Conservation (phyloP, 2,888 invertebrate species). For the Merodon equestris region DNA sequence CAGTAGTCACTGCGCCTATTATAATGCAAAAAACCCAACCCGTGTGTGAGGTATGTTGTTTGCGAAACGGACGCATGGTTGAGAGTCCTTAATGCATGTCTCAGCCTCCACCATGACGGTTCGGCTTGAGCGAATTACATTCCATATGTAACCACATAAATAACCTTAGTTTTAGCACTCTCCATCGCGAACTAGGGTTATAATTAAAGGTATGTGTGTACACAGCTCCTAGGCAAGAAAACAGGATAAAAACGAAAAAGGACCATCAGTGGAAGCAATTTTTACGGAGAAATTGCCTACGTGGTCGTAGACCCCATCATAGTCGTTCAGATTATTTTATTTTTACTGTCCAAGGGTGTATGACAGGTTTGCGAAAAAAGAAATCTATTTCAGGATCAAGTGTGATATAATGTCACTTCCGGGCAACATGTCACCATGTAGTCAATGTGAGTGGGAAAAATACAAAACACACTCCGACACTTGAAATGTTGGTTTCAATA, state of each 20-base stretch:
- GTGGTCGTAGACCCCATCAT: not conserved
- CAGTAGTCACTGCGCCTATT: not conserved
- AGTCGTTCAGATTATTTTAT: not conserved
- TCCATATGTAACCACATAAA: constrained; percentile 21
- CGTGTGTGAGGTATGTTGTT: constrained; percentile 9
- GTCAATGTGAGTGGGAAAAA: no score
- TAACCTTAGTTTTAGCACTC: constrained; percentile 54
- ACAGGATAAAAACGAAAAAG: not conserved
- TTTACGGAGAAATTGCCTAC: constrained; percentile 17
- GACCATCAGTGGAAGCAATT: constrained; percentile 14
- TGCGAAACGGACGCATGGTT: constrained; percentile 52
- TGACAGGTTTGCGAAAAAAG: not conserved
- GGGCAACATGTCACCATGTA: constrained; percentile 17
- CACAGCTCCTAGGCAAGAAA: no score
- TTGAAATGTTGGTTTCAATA: constrained; percentile 14
- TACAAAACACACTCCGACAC: no score
- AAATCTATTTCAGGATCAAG: constrained; percentile 46
- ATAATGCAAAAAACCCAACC: constrained; percentile 18
- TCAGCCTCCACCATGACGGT: no score
- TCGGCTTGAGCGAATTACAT: no score
- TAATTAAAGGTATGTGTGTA: constrained; percentile 33
- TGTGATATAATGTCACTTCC: constrained; percentile 39
- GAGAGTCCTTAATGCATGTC: constrained; percentile 52
- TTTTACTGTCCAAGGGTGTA: not conserved
- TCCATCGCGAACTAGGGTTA: constrained; percentile 13